These are phyloP conservation scores for Leucophora obtusa DNA, from an alignment of 2,888 invertebrate species.

Conservation along the genomic window DNA sequence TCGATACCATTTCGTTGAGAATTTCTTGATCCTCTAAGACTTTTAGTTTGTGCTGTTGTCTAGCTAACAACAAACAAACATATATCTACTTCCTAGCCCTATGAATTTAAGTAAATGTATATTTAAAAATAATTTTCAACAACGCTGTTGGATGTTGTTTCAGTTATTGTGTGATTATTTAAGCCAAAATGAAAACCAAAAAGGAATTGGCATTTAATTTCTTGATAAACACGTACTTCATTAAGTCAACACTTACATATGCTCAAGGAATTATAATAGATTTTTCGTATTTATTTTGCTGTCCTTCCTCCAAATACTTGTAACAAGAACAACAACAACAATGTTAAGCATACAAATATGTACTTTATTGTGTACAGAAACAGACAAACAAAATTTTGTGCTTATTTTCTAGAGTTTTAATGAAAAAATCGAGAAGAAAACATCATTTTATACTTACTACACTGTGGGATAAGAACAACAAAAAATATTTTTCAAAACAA, in stretches of 20 bases:
- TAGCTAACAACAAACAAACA: too few species aligned
- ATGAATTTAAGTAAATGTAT: not conserved
- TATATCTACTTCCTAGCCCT: too few species aligned
- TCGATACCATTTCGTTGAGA: too few species aligned
- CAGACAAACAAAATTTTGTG: constrained; percentile 9
- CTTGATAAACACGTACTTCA: constrained; percentile 75
- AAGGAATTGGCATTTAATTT: constrained; percentile 73
- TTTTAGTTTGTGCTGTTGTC: too few species aligned
- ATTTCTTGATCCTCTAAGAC: too few species aligned
- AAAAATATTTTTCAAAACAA: too few species aligned
- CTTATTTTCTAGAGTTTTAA: constrained; percentile 35
- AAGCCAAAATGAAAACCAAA: not conserved
- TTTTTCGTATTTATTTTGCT: constrained; percentile 40
- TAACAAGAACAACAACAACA: not conserved
- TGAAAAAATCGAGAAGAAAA: constrained; percentile 27
- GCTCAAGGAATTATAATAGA: constrained; percentile 69
- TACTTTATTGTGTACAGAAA: not conserved
- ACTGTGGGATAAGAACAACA: too few species aligned
- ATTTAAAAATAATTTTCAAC: not conserved
- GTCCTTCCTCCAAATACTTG: not conserved
- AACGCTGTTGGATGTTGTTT: not conserved
- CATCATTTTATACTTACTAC: not conserved
- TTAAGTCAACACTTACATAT: constrained; percentile 73
- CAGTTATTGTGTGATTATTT: not conserved
- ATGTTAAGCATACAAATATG: not conserved